phyloP scores from a whole-genome alignment of 2,888 invertebrate species.

The Diadegma fenestrale region DNA sequence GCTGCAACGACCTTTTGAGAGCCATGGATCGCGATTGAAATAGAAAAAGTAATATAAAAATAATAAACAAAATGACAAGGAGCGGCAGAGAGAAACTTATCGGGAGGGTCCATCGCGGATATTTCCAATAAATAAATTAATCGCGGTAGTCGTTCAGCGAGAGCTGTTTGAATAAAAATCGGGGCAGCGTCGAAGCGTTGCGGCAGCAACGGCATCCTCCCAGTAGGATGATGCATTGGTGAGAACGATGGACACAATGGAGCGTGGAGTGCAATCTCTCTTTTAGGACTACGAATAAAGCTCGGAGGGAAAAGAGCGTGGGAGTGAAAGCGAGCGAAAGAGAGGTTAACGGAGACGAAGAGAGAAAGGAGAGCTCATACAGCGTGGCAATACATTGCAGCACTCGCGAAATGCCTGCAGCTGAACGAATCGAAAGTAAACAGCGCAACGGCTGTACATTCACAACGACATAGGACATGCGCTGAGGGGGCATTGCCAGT shows the following conservation, averaged over 20 bases:
- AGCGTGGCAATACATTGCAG: conserved; percentile 58
- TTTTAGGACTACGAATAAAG: conserved; percentile 66
- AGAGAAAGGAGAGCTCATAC: conserved; percentile 22
- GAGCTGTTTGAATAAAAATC: conserved; percentile 60
- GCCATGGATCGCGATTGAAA: neutral
- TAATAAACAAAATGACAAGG: conserved; percentile 3
- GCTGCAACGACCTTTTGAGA: neutral
- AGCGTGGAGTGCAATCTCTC: conserved; percentile 67
- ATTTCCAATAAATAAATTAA: conserved; percentile 66
- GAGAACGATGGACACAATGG: conserved; percentile 68
- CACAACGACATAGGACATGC: conserved; percentile 62
- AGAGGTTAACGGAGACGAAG: conserved; percentile 10
- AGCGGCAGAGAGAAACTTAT: conserved; percentile 32
- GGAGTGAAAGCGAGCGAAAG: conserved; percentile 14
- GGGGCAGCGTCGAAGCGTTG: conserved; percentile 51
- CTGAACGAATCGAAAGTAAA: conserved; percentile 71
- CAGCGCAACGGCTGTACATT: conserved; percentile 63
- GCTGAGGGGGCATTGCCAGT: conserved; percentile 50
- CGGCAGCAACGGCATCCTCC: conserved; percentile 34
- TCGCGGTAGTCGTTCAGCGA: conserved; percentile 43
- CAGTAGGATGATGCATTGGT: conserved; percentile 65
- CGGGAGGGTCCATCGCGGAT: conserved; percentile 43
- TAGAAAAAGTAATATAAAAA: neutral
- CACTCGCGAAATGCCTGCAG: conserved; percentile 61
- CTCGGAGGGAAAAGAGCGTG: conserved; percentile 33